phyloP scores from a whole-genome alignment of 2,797 vertebrate genomes.

The Gila robusta region DNA sequence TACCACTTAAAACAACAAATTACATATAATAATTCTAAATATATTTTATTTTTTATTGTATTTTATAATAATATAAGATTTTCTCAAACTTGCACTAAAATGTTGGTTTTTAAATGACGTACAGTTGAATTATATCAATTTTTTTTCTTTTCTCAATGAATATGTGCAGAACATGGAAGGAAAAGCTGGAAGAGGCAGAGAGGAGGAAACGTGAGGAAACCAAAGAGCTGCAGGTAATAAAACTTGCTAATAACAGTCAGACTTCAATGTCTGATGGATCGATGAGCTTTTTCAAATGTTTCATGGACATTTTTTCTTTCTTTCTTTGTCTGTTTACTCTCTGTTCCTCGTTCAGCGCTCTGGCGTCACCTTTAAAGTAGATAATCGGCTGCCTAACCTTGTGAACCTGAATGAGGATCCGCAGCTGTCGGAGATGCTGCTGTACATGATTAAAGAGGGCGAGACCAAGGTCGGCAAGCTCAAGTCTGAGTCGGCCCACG shows the following conservation, averaged over 20 bases:
- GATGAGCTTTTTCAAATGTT: slow-evolving; percentile 30
- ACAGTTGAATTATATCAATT: background rate
- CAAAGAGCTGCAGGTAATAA: slow-evolving; percentile 88
- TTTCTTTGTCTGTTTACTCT: slow-evolving; percentile 4
- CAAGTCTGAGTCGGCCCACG: slow-evolving; percentile 80
- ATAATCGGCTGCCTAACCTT: slow-evolving; percentile 92
- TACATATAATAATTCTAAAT: background rate
- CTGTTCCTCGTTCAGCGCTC: slow-evolving; percentile 81
- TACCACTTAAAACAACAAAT: background rate
- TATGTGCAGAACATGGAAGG: slow-evolving; percentile 87
- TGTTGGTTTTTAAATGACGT: background rate
- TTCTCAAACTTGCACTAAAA: background rate
- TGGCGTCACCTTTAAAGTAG: slow-evolving; percentile 92
- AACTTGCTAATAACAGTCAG: background rate
- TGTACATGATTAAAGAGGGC: slow-evolving; percentile 97
- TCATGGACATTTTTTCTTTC: slow-evolving; percentile 32
- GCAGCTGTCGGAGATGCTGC: slow-evolving; percentile 95
- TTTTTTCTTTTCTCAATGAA: background rate
- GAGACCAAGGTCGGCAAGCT: slow-evolving; percentile 90
- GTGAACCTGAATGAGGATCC: slow-evolving; percentile 98
- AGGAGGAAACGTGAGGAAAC: slow-evolving; percentile 90
- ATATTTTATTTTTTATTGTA: background rate
- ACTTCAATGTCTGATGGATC: slow-evolving; percentile 9
- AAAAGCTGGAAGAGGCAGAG: slow-evolving; percentile 93
- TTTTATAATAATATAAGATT: background rate